Base-by-base conservation (phyloP, 2,113 vertebrate species). In the Gavialis gangeticus region DNA sequence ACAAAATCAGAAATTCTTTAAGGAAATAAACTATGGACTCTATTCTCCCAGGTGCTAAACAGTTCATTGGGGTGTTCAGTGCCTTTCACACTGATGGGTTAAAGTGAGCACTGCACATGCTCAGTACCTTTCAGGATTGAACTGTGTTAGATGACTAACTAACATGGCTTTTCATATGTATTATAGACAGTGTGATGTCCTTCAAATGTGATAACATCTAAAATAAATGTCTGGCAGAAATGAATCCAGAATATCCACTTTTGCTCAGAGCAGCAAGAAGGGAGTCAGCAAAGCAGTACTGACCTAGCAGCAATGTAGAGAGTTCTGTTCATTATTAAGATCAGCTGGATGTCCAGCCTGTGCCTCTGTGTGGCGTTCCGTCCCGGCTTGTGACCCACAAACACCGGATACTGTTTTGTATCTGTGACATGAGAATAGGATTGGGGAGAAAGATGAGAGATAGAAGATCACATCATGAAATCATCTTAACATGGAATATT, bases 351-450 rank as follows among this genome's bases (percentile, higher is more conserved):
- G 97, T 99, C 99, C 98, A 99, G 98, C 95, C 98, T 99, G 97
- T 99, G 99, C 95, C 99, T 98, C 97, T 99, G 99, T 2, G 99
- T 99, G 98, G 97, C 98, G 98, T 99, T 99, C 95, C 99, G 98
- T 97, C 99, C 99, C 92, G 99, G 99, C 97, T 99, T 99, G 98
- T 99, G 99, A 97, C 99, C 99, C 97, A 99, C 99, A 96, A 99
- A 99, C 79, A 98, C 99, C 37, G 99, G 99, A 98, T 99, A 99
- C 97, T 99, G 99, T 98, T 98, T 99, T 94, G 99, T 99, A 98
- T 99, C 99, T 99, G 98, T 19, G 46, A 92, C 94, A 96, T 97
- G 79, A 34, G 82, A 75, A 95, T 57, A 67, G 57, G 56, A 60
- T 96, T 75, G 84, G 69, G 84, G 82, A 62, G 67, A 81, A 62